A percentile compares a stretch with the other conserved stretches of the same genome.
Evolutionary conservation across 2,797 vertebrate genomes (phyloP).

Genomic region (Antrozous pallidus): DNA sequence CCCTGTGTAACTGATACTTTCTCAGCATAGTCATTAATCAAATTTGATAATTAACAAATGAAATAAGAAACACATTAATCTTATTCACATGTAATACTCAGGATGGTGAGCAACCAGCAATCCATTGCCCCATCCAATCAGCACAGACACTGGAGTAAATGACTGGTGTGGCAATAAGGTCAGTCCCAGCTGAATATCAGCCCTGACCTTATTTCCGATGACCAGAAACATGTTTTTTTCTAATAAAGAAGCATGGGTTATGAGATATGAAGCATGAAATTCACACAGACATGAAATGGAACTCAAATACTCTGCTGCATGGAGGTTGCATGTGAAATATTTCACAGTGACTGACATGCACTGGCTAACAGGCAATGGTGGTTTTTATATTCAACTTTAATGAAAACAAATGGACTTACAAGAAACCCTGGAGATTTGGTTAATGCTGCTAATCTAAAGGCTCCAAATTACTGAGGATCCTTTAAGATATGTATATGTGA

Average conservation of each 20-base stretch:
- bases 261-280: conserved; percentile 71
- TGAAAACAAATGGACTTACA: conserved; percentile 58
- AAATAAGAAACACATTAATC: conserved; percentile 55
- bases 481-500: conserved; percentile 64
- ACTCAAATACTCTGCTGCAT: conserved; percentile 65
- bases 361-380: conserved; percentile 64
- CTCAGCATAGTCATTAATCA: neutral
- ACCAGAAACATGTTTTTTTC: neutral
- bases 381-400: conserved; percentile 45
- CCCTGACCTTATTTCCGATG: conserved; percentile 28
- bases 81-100: conserved; percentile 50
- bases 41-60: conserved; percentile 26
- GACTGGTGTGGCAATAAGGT: neutral
- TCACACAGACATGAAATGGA: conserved; percentile 66
- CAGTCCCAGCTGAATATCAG: neutral
- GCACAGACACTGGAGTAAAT: neutral
- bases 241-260: conserved; percentile 53
- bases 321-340: conserved; percentile 74
- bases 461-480: conserved; percentile 9
- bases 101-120: neutral
- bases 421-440: conserved; percentile 69
- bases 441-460: conserved; percentile 54
- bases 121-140: neutral
- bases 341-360: conserved; percentile 82
- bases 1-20: neutral